Evolutionary conservation across 2,113 vertebrate species (phyloP), one percentile per base, ranked within the genome.

Genomic region (Galbula dea): DNA sequence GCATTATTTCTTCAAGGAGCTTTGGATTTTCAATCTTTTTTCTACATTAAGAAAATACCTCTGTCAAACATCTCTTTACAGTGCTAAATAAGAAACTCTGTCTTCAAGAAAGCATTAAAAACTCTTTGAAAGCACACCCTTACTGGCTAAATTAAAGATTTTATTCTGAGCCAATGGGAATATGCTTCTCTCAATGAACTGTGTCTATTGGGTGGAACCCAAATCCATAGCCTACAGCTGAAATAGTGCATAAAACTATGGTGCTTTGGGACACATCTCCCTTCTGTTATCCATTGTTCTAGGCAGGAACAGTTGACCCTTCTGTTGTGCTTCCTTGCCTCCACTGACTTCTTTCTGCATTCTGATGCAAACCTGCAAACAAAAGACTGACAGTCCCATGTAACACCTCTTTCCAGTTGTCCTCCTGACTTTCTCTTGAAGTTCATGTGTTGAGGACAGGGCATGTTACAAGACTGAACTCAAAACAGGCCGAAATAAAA

Each of bases 1-100:
- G 78, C 71, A 86, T 92, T 45, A 93, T 86, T 83, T 83, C 55
- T 93, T 83, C 84, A 83, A 84, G 86, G 65, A 11, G 0, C 26
- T 89, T 79, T 82, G 73, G 36, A 52, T 90, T 94, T 95, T 83
- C 57, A 71, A 23, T 72, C 49, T 54, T 90, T 83, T 68, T 72
- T 65, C 57, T 90, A 37, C 2, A 2, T 76, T 80, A 90, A 66
- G 26, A 72, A 85, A 76, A 85, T 55, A 22, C 30, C 83, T 94
- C 48, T 69, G 54, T 83, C 51, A 61, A 88, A 36, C 34, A 29
- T 66, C 26, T 76, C 48, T 84, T 58, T 39, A 90, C 26, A 86
- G 24, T 4, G 27, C 49, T 83, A 79, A 66, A 34, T n/a, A 81
- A 69, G 34, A 89, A 82, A 54, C 80, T 85, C 22, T 84, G 43